These are phyloP conservation scores for Heliconius eleuchia DNA, from an alignment of 1,140 invertebrate species.

Conservation along the genomic window DNA sequence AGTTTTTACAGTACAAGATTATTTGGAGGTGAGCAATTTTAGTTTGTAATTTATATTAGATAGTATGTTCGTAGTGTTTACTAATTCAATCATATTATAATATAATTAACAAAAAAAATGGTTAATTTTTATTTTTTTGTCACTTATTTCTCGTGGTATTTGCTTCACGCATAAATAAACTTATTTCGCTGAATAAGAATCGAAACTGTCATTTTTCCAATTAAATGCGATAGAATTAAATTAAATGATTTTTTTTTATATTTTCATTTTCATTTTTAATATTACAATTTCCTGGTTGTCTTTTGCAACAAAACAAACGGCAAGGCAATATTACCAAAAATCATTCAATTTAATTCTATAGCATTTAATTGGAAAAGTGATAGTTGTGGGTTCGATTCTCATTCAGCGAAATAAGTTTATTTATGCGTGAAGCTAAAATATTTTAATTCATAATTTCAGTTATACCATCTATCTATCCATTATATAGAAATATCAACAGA, in stretches of 20 bases:
- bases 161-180: not conserved
- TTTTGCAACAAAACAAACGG: too few species aligned
- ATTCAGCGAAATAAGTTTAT: not conserved
- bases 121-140: too few species aligned
- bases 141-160: too few species aligned
- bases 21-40: constrained; percentile 57
- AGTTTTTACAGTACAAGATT: constrained; percentile 67
- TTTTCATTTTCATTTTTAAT: too few species aligned
- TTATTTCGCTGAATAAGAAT: not conserved
- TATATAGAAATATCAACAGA: constrained; percentile 85
- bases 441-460: constrained; percentile 68
- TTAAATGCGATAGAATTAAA: not conserved
- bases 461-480: constrained; percentile 91
- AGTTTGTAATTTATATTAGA: constrained; percentile 1
- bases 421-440: not conserved
- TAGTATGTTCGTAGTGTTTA: not conserved
- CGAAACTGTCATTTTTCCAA: not conserved
- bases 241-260: too few species aligned
- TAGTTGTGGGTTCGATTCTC: not conserved
- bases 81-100: not conserved
- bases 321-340: too few species aligned
- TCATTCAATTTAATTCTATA: too few species aligned
- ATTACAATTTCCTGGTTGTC: too few species aligned
- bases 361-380: not conserved
- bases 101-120: too few species aligned